Conservation (phyloP, 2,888 invertebrate species). For the Watsonalla cultraria region DNA sequence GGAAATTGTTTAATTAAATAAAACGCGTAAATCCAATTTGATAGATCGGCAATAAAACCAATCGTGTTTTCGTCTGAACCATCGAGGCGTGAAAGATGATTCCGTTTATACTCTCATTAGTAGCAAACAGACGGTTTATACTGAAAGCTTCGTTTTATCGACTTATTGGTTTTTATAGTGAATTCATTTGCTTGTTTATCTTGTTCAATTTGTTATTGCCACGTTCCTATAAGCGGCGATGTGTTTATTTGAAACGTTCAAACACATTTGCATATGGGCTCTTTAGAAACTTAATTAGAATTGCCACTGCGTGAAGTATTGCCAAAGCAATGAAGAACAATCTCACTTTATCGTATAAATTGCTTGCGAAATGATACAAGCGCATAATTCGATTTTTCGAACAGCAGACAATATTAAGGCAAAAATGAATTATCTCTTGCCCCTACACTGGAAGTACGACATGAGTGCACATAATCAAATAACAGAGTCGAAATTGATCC, state of each 20-base stretch:
- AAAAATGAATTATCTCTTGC: slow-evolving; percentile 60
- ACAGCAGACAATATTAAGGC: slow-evolving; percentile 49
- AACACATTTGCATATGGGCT: slow-evolving; percentile 16
- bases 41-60: slow-evolving; percentile 37
- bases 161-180: slow-evolving; percentile 61
- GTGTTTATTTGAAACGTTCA: slow-evolving; percentile 43
- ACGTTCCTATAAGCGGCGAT: slow-evolving; percentile 35
- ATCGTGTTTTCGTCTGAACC: slow-evolving; percentile 35
- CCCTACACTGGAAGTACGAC: slow-evolving; percentile 41
- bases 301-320: slow-evolving; percentile 3
- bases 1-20: slow-evolving; percentile 3
- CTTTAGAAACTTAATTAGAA: slow-evolving; percentile 1
- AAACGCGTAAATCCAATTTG: slow-evolving; percentile 12
- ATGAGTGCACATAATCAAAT: slow-evolving; percentile 52
- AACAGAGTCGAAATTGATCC: slow-evolving; percentile 45
- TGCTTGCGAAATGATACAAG: slow-evolving; percentile 23
- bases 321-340: neutral
- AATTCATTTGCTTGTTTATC: slow-evolving; percentile 55
- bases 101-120: slow-evolving; percentile 45
- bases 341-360: slow-evolving; percentile 3
- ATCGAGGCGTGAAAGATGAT: slow-evolving; percentile 40
- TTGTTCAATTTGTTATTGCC: slow-evolving; percentile 46
- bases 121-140: slow-evolving; percentile 44
- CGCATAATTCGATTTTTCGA: slow-evolving; percentile 42
- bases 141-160: slow-evolving; percentile 43